phyloP scores from a whole-genome alignment of 2,113 vertebrate genomes.

The Sardina pilchardus region DNA sequence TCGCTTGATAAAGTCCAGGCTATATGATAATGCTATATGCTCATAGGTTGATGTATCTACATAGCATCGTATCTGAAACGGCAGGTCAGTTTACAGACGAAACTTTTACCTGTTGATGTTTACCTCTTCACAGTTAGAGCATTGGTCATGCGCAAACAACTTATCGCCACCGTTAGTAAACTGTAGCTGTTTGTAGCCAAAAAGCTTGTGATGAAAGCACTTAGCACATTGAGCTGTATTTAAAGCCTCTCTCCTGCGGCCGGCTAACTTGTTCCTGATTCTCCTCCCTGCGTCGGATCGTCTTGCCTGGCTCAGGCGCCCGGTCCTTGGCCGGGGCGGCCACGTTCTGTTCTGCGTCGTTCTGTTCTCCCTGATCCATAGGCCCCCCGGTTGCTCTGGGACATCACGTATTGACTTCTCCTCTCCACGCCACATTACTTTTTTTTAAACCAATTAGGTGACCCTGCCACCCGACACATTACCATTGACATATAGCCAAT shows the following conservation, averaged over 20 bases:
- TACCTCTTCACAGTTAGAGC: background rate
- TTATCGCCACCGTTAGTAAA: background rate
- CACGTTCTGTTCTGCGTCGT: too few species aligned
- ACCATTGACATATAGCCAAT: conserved; percentile 61
- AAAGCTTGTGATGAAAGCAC: background rate
- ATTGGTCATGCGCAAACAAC: background rate
- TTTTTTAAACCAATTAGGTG: conserved; percentile 63
- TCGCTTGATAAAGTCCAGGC: too few species aligned
- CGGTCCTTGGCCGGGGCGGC: too few species aligned
- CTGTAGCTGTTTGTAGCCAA: background rate
- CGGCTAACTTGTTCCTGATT: background rate
- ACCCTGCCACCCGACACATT: conserved; percentile 50
- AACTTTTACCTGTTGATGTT: background rate
- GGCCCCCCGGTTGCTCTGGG: conserved; percentile 33
- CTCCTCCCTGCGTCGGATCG: background rate
- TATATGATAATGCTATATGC: too few species aligned
- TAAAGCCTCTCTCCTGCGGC: background rate
- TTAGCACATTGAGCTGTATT: background rate
- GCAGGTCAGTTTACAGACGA: background rate
- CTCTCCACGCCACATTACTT: conserved; percentile 52
- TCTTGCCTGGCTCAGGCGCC: too few species aligned
- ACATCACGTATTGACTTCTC: conserved; percentile 46
- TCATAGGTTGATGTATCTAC: too few species aligned
- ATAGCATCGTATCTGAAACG: background rate
- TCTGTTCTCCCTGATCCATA: background rate